These are phyloP conservation scores for Ctenopoma multispine DNA, from an alignment of 2,797 vertebrate genomes.

Conservation along the genomic window DNA sequence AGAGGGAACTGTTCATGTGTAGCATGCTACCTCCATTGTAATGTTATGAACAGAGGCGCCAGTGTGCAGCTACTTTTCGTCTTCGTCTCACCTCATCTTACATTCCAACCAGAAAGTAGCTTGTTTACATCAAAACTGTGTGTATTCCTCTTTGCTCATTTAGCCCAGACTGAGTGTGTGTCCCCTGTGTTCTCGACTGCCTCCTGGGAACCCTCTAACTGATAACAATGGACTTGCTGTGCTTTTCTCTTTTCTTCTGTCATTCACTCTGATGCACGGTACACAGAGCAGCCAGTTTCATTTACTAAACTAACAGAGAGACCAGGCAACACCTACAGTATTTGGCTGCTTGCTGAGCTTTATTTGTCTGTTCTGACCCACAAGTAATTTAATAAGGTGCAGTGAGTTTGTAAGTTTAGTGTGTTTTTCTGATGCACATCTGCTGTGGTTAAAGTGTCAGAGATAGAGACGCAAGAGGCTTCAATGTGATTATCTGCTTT, in stretches of 20 bases:
- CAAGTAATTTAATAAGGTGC: slow-evolving; percentile 16
- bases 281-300: slow-evolving; percentile 25
- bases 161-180: slow-evolving; percentile 26
- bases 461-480: neutral
- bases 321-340: slow-evolving; percentile 1
- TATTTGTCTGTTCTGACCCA: slow-evolving; percentile 13
- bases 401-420: slow-evolving; percentile 7
- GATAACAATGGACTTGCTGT: slow-evolving; percentile 42
- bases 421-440: neutral
- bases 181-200: slow-evolving; percentile 28
- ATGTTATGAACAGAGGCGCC: neutral
- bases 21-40: neutral
- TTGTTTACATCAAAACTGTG: slow-evolving; percentile 17
- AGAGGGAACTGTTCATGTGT: neutral
- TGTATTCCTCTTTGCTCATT: slow-evolving; percentile 35
- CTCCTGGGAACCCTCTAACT: slow-evolving; percentile 41
- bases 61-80: neutral
- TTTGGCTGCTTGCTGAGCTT: slow-evolving; percentile 22
- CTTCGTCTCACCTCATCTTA: slow-evolving; percentile 20
- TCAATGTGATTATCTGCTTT: neutral
- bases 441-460: neutral
- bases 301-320: slow-evolving; percentile 30
- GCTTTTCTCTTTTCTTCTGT: slow-evolving; percentile 17
- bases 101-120: slow-evolving; percentile 24
- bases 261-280: slow-evolving; percentile 34